Evolutionary conservation across 2,797 vertebrate genomes (phyloP).

Genomic region (Fundulus diaphanus): DNA sequence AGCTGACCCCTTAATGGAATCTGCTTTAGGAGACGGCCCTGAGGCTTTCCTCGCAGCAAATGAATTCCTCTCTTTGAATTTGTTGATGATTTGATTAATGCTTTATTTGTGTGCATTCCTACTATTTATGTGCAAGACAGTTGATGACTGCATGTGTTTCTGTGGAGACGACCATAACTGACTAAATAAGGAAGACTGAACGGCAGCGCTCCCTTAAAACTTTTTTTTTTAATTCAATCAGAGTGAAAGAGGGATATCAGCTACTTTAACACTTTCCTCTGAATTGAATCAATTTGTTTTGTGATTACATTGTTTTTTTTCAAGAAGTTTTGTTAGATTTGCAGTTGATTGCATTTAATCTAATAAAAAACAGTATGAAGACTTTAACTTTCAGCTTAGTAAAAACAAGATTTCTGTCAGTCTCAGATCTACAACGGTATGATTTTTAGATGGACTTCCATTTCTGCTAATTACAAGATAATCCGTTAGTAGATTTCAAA

Average conservation of each 20-base stretch:
- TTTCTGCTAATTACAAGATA: not conserved
- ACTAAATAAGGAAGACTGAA: not conserved
- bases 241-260: not conserved
- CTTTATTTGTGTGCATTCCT: not conserved
- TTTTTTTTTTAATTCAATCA: slow-evolving; percentile 3
- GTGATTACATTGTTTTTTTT: not conserved
- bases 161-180: not conserved
- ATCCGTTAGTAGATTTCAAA: not conserved
- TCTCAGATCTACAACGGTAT: not conserved
- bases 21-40: not conserved
- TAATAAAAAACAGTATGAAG: not conserved
- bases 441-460: not conserved
- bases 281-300: not conserved
- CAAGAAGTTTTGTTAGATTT: not conserved
- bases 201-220: not conserved
- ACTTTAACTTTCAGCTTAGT: not conserved
- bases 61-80: not conserved
- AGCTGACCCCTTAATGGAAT: not conserved
- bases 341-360: not conserved
- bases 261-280: not conserved
- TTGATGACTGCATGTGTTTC: not conserved
- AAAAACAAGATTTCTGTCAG: not conserved
- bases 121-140: not conserved
- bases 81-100: not conserved
- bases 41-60: not conserved